These are phyloP conservation scores for Petroica traversi DNA, from an alignment of 2,113 vertebrate species.

Conservation along the genomic window DNA sequence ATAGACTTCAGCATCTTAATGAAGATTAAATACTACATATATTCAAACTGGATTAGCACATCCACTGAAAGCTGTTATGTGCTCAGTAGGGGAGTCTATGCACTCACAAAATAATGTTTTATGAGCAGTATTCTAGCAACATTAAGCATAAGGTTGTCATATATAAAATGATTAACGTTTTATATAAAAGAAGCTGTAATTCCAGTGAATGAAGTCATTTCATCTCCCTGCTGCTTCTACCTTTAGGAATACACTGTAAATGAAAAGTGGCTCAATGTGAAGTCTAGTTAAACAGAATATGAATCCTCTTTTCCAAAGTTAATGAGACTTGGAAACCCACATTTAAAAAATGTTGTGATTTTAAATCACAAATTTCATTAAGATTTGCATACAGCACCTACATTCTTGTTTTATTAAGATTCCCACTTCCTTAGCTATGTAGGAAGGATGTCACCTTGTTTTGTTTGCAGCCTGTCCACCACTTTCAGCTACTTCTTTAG, in stretches of 20 bases:
- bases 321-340: conserved; percentile 64
- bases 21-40: conserved; percentile 80
- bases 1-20: conserved; percentile 80
- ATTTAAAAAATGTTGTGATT: conserved; percentile 40
- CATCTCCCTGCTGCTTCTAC: conserved; percentile 76
- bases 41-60: conserved; percentile 80
- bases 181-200: conserved; percentile 77
- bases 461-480: background rate
- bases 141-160: conserved; percentile 82
- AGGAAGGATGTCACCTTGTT: background rate
- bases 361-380: conserved; percentile 34
- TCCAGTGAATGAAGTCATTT: conserved; percentile 78
- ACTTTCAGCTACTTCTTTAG: background rate
- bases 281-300: conserved; percentile 71
- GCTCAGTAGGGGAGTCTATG: conserved; percentile 75
- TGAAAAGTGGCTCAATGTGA: conserved; percentile 71
- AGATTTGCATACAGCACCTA: background rate
- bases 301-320: conserved; percentile 70
- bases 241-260: conserved; percentile 76
- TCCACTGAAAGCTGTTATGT: conserved; percentile 68
- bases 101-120: conserved; percentile 78
- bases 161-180: conserved; percentile 81
- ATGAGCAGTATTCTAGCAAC: conserved; percentile 74
- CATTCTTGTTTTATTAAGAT: background rate
- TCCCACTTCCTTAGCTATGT: background rate